Evolutionary conservation across 2,797 vertebrate species (phyloP).

Genomic region (Spinibarbus caldwelli): DNA sequence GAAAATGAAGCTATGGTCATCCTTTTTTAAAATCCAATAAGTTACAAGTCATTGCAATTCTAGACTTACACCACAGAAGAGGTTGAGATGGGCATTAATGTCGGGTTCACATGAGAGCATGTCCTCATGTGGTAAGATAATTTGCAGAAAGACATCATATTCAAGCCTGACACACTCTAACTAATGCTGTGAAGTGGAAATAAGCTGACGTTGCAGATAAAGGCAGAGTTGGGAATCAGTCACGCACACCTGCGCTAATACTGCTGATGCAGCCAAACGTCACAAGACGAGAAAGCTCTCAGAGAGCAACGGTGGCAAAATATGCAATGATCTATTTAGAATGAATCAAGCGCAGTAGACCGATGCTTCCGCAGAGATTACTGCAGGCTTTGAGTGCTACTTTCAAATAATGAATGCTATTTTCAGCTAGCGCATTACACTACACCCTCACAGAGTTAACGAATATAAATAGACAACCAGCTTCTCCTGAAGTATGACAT

Average conservation of each 20-base stretch:
- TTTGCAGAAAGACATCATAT: slow-evolving; percentile 55
- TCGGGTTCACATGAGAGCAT: neutral
- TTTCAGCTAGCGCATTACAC: neutral
- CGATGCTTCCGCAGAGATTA: neutral
- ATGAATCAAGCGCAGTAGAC: slow-evolving; percentile 15
- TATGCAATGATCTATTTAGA: slow-evolving; percentile 42
- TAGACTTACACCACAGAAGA: neutral
- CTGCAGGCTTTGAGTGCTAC: neutral
- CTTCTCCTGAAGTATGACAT: slow-evolving; percentile 1
- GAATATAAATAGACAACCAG: slow-evolving; percentile 20
- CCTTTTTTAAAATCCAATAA: slow-evolving; percentile 32
- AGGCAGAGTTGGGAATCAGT: slow-evolving; percentile 67
- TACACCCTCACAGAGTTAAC: neutral
- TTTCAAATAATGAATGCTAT: slow-evolving; percentile 6
- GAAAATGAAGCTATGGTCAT: slow-evolving; percentile 25
- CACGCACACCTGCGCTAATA: slow-evolving; percentile 59
- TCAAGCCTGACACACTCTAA: slow-evolving; percentile 54
- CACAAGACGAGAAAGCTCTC: slow-evolving; percentile 31
- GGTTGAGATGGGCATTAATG: neutral
- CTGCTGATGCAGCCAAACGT: slow-evolving; percentile 69
- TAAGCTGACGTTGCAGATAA: slow-evolving; percentile 72
- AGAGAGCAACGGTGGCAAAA: slow-evolving; percentile 35
- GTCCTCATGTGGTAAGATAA: slow-evolving; percentile 35
- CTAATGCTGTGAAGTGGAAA: slow-evolving; percentile 62
- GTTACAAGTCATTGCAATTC: slow-evolving; percentile 30